Conservation (phyloP, 2,797 vertebrate species). For the Molossus alvarezi region DNA sequence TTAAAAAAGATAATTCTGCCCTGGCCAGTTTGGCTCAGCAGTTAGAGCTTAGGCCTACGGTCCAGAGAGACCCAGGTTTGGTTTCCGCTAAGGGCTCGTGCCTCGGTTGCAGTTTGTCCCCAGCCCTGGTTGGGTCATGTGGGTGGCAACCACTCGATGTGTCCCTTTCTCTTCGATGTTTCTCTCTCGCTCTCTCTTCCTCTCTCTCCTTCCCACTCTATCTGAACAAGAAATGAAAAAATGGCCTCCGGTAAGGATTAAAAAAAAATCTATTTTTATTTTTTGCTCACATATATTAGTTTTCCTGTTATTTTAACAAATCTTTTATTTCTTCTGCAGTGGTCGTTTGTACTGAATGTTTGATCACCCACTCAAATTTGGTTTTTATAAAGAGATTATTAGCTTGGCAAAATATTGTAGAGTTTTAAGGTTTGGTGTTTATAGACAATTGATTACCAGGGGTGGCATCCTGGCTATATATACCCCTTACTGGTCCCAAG, state of each 20-base stretch:
- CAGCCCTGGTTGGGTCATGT: too few species aligned
- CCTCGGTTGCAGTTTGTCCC: too few species aligned
- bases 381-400: neutral
- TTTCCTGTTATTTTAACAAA: constrained; percentile 31
- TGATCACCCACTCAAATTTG: neutral
- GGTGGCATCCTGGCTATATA: neutral
- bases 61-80: too few species aligned
- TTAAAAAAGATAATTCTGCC: neutral
- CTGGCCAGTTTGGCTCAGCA: too few species aligned
- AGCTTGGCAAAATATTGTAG: neutral
- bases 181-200: too few species aligned
- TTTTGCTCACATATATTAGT: neutral
- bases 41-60: too few species aligned
- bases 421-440: neutral
- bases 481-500: neutral
- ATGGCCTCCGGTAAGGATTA: too few species aligned
- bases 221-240: too few species aligned
- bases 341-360: neutral
- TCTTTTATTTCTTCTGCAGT: constrained; percentile 14
- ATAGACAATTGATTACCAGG: neutral
- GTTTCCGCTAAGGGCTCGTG: too few species aligned
- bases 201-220: too few species aligned
- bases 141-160: too few species aligned
- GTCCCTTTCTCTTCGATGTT: too few species aligned
- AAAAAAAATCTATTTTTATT: neutral